Base-by-base conservation (phyloP, 2,113 vertebrate species). In the Puffinus mauretanicus region DNA sequence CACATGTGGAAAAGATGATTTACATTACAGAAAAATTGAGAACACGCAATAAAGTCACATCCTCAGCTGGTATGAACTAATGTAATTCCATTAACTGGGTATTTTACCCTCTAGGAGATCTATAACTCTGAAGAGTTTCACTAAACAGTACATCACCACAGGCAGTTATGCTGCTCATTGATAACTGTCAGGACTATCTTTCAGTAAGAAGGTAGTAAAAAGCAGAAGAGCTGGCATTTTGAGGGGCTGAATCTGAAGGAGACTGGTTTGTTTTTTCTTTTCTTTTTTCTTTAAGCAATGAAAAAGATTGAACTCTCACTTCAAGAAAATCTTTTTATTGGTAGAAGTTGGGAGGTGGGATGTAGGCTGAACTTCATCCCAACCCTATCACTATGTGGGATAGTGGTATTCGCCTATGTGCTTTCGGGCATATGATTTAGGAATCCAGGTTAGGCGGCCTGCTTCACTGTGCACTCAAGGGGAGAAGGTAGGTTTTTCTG, bases 251-350 rank as follows among this genome's bases (percentile, higher is more conserved):
- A 62, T 16, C 38, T 54, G 27, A 78, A 85, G 42, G 9, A 70
- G 5, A 49, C 7, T 18, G 10, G 5, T 22, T 38, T 9, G 6
- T 3, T 0, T 5, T 16, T 25, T 65, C 19, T 18, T 32, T 34
- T 62, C 11, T 18, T 17, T 75, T 38, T 86, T 19, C 46, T 51
- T 81, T 67, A 54, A 76, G n/a, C 20, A 52, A 15, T 17, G 2
- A 76, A 62, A 91, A 86, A 73, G 5, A 66, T 10, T 11, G 22
- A 81, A 26, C 8, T 52, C 9, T 38, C 29, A 42, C 32, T 83
- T 71, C 0, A 70, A 67, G 82, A 93, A 42, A 22, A 13, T 3
- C 2, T 30, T 69, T 77, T 70, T 73, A 15, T 11, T 58, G 14
- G 18, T 44, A 76, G 20, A 79, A 60, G 4, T 4, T 85, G n/a